phyloP scores from a whole-genome alignment of 2,888 invertebrate genomes.

The Philopedon plagiatum region DNA sequence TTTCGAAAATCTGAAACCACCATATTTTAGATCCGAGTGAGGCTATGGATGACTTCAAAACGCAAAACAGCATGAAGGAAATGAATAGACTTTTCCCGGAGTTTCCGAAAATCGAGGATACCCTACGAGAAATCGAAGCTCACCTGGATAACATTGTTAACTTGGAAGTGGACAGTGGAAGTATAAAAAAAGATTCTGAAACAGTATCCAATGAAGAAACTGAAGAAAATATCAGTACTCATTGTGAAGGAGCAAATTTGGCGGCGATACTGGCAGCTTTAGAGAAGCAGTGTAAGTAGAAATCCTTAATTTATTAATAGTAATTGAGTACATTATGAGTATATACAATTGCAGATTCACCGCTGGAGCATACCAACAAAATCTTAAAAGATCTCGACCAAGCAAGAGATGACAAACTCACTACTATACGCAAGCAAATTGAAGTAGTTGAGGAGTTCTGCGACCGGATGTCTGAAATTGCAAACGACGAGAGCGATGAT shows the following conservation, averaged over 20 bases:
- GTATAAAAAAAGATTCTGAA: background rate
- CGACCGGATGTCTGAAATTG: conserved; percentile 48
- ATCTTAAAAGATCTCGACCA: conserved; percentile 18
- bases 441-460: conserved; percentile 53
- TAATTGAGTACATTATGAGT: background rate
- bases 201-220: no score
- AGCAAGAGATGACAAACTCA: conserved; percentile 36
- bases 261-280: background rate
- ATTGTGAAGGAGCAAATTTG: background rate
- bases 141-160: conserved; percentile 38
- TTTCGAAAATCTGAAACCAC: no score
- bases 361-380: background rate
- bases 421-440: conserved; percentile 46
- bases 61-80: conserved; percentile 26
- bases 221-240: background rate
- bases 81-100: conserved; percentile 35
- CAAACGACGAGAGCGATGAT: conserved; percentile 42
- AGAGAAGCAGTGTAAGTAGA: background rate
- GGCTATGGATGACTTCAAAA: conserved; percentile 20
- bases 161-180: background rate
- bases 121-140: conserved; percentile 37
- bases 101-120: conserved; percentile 43
- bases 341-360: background rate
- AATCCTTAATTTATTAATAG: background rate
- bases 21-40: conserved; percentile 24